A percentile compares a stretch with the other conserved stretches of the same genome.
Conservation (phyloP, 2,888 invertebrate species). For the Amphipyra tragopoginis region DNA sequence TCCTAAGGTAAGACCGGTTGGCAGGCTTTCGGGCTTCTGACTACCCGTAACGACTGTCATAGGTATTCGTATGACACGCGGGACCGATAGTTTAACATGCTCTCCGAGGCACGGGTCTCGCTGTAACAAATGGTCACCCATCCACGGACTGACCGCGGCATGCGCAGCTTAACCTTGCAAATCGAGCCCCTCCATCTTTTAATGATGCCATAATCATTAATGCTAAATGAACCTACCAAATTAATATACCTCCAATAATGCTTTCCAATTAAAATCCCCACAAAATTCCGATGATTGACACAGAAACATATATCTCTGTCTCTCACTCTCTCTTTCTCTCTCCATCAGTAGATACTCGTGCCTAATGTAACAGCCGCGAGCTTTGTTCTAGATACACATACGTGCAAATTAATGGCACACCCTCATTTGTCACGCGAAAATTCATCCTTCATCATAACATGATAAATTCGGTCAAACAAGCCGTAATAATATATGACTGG, state of each 20-base stretch:
- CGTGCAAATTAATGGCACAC: conserved; percentile 27
- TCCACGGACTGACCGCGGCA: too few species aligned
- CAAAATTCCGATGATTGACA: conserved; percentile 3
- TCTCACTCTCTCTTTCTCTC: too few species aligned
- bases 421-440: conserved; percentile 18
- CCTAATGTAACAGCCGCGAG: conserved; percentile 26
- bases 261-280: background rate
- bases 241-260: background rate
- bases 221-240: background rate
- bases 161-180: too few species aligned
- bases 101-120: too few species aligned
- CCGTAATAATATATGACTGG: background rate
- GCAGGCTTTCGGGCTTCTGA: too few species aligned
- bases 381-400: conserved; percentile 31
- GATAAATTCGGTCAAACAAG: background rate
- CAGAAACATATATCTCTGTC: background rate
- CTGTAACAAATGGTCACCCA: too few species aligned
- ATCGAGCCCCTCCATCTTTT: too few species aligned
- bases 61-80: too few species aligned
- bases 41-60: too few species aligned
- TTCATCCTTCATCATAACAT: conserved; percentile 7
- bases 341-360: background rate
- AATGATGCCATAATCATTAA: too few species aligned
- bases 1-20: too few species aligned
- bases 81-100: too few species aligned